Base-by-base conservation (phyloP, 2,888 invertebrate genomes). In the Abrostola tripartita region DNA sequence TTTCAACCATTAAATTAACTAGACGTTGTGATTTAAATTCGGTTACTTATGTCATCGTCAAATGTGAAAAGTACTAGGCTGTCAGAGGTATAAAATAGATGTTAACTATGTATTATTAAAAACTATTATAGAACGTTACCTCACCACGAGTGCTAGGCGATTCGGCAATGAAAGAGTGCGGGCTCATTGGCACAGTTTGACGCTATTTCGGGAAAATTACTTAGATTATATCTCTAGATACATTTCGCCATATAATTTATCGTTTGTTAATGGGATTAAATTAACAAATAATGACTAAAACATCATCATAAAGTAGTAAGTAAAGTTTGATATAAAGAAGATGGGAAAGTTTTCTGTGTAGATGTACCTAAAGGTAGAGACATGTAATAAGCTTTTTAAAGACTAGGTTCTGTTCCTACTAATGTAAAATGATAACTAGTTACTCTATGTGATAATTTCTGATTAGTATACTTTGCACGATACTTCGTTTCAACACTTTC, bases 161-260 rank as follows among this genome's bases (percentile, higher is more conserved):
- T 79, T 78, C 72, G 74, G 72, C 75, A 78, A 71, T 76, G 78
- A 82, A 77, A 82, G 77, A 81, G 9, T 75, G 67, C 63, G 73
- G 24, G 61, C 70, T 82, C 68, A 70, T 78, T 83, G 79, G 82
- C 84, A 79, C 68, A 74, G 68, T 78, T 65, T 64, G 68, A 44
- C 51, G 76, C 76, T 87, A 86, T 86, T 87, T 85, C 72, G 56
- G 75, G 79, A 73, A 79, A 76, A 77, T 70, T 62, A 63, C 75
- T 78, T 75, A 68, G 68, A 55, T 64, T 57, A 64, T 9, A 36
- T 41, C 56, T 53, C 8, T 59, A 61, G 49, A 61, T 67, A 63
- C 40, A 67, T 59, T 68, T 64, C 49, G 41, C 52, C 14, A 11
- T 50, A 9, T 5, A 36, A 36, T 53, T 36, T 10, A 36, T 47